Conservation (phyloP, 2,797 vertebrate species). For the Danionella dracula region DNA sequence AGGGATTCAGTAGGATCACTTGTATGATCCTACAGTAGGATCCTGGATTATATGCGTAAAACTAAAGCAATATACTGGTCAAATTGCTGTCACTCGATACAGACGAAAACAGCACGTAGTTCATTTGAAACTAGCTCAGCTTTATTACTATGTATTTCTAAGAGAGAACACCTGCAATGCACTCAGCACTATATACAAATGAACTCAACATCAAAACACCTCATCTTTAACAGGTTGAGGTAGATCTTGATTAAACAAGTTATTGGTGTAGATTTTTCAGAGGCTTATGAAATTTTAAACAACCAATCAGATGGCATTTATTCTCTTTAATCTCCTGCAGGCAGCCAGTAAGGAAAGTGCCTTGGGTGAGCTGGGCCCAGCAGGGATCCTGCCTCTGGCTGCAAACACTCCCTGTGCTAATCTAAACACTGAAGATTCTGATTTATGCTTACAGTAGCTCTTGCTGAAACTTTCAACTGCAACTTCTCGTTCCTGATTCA, state of each 20-base stretch:
- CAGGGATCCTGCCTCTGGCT: conserved; percentile 58
- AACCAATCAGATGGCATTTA: conserved; percentile 79
- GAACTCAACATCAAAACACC: conserved; percentile 32
- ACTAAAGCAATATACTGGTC: too few species aligned
- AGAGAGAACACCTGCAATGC: too few species aligned
- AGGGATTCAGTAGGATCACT: too few species aligned
- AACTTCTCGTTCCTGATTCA: conserved; percentile 6
- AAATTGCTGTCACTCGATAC: too few species aligned
- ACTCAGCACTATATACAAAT: too few species aligned
- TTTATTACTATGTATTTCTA: too few species aligned
- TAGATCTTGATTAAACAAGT: conserved; percentile 45
- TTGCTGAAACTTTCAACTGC: conserved; percentile 35
- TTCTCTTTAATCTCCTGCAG: conserved; percentile 78
- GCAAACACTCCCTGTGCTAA: conserved; percentile 49
- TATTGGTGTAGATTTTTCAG: conserved; percentile 39
- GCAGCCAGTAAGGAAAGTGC: conserved; percentile 72
- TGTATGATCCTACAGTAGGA: too few species aligned
- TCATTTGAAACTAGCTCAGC: too few species aligned
- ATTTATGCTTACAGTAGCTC: conserved; percentile 67
- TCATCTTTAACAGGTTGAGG: conserved; percentile 57
- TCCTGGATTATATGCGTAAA: too few species aligned
- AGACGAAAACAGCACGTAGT: too few species aligned
- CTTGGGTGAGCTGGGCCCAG: conserved; percentile 61
- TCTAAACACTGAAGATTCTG: conserved; percentile 62
- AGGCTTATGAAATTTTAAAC: conserved; percentile 73